These are phyloP conservation scores for Celastrina argiolus DNA, from an alignment of 2,888 invertebrate species.

Conservation along the genomic window DNA sequence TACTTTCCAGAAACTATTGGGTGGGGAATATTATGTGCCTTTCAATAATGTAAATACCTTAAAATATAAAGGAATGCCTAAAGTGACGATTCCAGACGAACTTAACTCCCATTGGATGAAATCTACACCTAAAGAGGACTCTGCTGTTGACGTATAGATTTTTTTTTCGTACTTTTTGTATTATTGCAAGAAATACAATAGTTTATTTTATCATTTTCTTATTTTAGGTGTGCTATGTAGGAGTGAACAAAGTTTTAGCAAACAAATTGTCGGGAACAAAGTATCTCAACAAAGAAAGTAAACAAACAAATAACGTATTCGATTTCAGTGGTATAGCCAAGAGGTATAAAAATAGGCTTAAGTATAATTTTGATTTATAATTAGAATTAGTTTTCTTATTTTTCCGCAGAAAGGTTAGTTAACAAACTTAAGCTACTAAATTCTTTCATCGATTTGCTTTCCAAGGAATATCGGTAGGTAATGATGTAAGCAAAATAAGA, in stretches of 20 bases:
- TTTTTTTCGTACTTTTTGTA: too few relatives aligned
- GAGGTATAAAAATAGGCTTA: too few relatives aligned
- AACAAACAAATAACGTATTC: conserved; percentile 41
- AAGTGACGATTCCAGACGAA: conserved; percentile 38
- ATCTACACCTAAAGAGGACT: conserved; percentile 29
- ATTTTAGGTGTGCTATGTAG: conserved; percentile 47
- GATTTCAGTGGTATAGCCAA: conserved; percentile 53
- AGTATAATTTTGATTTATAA: too few relatives aligned
- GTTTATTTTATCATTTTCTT: conserved; percentile 18
- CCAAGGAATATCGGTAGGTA: too few relatives aligned
- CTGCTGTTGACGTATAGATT: conserved; percentile 40
- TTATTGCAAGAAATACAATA: neutral
- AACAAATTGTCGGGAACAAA: conserved; percentile 40
- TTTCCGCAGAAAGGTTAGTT: too few relatives aligned
- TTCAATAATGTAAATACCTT: conserved; percentile 26
- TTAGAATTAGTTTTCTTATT: too few relatives aligned
- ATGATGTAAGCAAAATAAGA: too few relatives aligned
- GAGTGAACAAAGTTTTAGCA: conserved; percentile 43
- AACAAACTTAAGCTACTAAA: too few relatives aligned
- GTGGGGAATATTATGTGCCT: conserved; percentile 42
- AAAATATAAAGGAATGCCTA: conserved; percentile 32
- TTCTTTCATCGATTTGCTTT: too few relatives aligned
- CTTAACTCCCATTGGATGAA: conserved; percentile 46
- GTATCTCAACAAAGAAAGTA: conserved; percentile 23
- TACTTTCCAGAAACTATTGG: conserved; percentile 41